Conservation (phyloP, 2,113 vertebrate genomes). For the Gavialis gangeticus region DNA sequence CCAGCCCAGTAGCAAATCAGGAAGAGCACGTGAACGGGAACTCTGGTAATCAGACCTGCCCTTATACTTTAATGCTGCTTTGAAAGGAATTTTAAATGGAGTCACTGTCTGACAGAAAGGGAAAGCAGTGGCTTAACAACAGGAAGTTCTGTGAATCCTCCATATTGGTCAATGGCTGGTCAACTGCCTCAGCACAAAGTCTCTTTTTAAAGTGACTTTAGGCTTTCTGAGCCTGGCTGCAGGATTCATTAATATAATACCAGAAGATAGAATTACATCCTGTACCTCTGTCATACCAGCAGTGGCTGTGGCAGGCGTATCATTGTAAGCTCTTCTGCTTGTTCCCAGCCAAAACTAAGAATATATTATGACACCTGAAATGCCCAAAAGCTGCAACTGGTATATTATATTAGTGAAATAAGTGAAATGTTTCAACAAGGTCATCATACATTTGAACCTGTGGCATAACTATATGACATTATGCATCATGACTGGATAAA, state of each 20-base stretch:
- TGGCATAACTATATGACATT: background rate
- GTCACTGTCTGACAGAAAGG: background rate
- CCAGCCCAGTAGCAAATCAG: background rate
- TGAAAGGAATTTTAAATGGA: background rate
- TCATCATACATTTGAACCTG: background rate
- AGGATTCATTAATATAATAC: constrained; percentile 50
- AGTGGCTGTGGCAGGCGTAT: constrained; percentile 18
- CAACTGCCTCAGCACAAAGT: constrained; percentile 44
- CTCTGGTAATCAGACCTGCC: background rate
- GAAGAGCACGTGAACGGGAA: background rate
- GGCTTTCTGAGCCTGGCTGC: constrained; percentile 33
- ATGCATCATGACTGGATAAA: background rate
- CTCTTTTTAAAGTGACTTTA: constrained; percentile 39
- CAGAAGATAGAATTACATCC: constrained; percentile 24
- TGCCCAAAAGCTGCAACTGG: constrained; percentile 11
- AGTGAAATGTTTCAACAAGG: constrained; percentile 5
- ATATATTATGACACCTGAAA: background rate
- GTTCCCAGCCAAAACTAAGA: constrained; percentile 12
- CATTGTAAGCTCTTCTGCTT: constrained; percentile 13
- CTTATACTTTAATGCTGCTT: background rate
- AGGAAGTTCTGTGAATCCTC: background rate
- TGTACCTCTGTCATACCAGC: constrained; percentile 40
- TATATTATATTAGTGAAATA: background rate
- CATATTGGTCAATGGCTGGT: constrained; percentile 20
- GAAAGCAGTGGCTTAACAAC: background rate